Evolutionary conservation across 2,888 invertebrate species (phyloP), one percentile per base, ranked within the genome.

Genomic region (Boloria euphrosyne): DNA sequence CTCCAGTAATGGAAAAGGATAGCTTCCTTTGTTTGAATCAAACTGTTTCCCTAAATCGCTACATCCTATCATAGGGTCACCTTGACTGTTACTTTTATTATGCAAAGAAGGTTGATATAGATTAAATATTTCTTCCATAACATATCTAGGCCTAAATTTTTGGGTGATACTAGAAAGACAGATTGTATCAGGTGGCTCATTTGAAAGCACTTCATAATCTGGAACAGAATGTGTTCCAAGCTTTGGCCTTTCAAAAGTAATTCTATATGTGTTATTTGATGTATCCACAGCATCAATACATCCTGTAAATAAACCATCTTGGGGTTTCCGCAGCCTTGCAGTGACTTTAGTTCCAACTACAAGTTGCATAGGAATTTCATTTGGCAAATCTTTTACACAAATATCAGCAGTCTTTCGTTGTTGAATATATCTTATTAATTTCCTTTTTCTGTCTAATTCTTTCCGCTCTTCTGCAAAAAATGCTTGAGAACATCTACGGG

Each of bases 241-340:
- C 53, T 98, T 98, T 52, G 95, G 95, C 61, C 98, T 93, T 85
- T 98, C 98, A 90, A 99, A 99, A 1, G 97, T 97, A 74, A 99
- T 97, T 77, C 99, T 94, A 85, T 99, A 99, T 10, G 97, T 97
- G 78, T 97, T 98, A 79, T 97, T 97, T 4, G 97, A 95, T 5
- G 98, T 98, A 81, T 99, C 98, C 22, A 99, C 97, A 46, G 98
- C 99, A 90, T 98, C 98, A 72, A 99, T 97, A 53, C 96, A 96
- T 7, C 98, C 98, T 55, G 97, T 98, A 79, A 98, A 99, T 58
- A 99, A 93, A 5, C 99, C 99, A 93, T 99, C 98, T 89, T 98
- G 98, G 3, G 98, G 98, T 83, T 96, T 95, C 38, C 98, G 93
- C 74, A 99, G 87, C 69, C 98, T 94, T 10, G 98, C 98, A 63